Evolutionary conservation across 1,140 invertebrate species (phyloP).

Genomic region (Drosophila eugracilis): DNA sequence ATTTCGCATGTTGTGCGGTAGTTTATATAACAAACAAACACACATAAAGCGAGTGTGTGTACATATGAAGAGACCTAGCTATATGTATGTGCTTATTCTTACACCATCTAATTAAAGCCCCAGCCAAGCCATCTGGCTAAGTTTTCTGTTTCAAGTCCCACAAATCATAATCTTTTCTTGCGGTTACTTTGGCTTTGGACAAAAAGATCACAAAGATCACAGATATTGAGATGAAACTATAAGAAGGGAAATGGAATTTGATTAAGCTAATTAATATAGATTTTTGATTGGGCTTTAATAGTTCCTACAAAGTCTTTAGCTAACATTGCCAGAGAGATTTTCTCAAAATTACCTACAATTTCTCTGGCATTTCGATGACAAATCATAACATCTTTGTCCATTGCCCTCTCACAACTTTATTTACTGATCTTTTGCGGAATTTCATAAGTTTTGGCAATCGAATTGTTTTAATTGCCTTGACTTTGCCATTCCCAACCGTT

Average conservation of each 20-base stretch:
- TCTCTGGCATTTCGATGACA: slow-evolving; percentile 8
- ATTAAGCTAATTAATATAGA: slow-evolving; percentile 20
- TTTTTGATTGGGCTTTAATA: not conserved
- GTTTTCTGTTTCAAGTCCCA: slow-evolving; percentile 41
- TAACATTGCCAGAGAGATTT: no score
- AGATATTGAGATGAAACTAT: not conserved
- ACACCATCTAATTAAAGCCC: slow-evolving; percentile 39
- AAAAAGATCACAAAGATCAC: not conserved
- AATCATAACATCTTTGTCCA: slow-evolving; percentile 25
- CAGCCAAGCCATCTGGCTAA: slow-evolving; percentile 40
- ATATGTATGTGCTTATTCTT: slow-evolving; percentile 38
- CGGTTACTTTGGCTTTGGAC: slow-evolving; percentile 22
- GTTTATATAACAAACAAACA: slow-evolving; percentile 41
- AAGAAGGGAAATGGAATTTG: not conserved
- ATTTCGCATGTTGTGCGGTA: slow-evolving; percentile 69
- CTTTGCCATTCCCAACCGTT: slow-evolving; percentile 28
- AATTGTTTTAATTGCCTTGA: slow-evolving; percentile 40
- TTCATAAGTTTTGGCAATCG: slow-evolving; percentile 23
- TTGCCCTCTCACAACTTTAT: slow-evolving; percentile 25
- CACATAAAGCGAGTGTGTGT: no score
- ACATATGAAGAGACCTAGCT: slow-evolving; percentile 14
- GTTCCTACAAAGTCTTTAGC: no score
- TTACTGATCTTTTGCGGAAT: slow-evolving; percentile 15
- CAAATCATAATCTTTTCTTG: slow-evolving; percentile 36
- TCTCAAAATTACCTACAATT: not conserved